These are phyloP conservation scores for Abramis brama DNA, from an alignment of 2,113 vertebrate species.

Conservation along the genomic window DNA sequence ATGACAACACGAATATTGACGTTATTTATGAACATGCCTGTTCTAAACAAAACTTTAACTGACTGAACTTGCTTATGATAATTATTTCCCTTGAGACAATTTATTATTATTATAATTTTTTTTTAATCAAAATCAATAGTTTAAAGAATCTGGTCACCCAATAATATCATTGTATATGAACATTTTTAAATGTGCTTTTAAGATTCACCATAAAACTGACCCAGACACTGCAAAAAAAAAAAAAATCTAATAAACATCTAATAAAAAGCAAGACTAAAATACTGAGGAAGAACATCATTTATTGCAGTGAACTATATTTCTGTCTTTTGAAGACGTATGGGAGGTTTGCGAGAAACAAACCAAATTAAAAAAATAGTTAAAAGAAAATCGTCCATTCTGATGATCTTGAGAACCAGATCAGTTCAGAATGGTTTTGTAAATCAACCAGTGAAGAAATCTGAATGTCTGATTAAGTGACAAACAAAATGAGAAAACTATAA, in stretches of 20 bases:
- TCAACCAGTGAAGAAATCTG: too few species aligned
- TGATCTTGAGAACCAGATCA: not conserved
- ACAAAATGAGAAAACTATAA: not conserved
- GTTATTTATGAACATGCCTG: too few species aligned
- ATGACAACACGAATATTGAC: too few species aligned
- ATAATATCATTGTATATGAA: not conserved
- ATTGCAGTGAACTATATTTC: too few species aligned
- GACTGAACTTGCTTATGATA: not conserved
- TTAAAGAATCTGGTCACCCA: not conserved
- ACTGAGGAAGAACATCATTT: too few species aligned
- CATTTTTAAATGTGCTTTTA: not conserved
- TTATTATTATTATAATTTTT: not conserved
- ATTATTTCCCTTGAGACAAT: not conserved
- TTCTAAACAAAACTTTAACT: not conserved
- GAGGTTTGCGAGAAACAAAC: not conserved
- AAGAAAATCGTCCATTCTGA: not conserved
- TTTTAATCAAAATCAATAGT: not conserved
- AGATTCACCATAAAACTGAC: not conserved
- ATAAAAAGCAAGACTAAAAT: too few species aligned
- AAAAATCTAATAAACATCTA: too few species aligned
- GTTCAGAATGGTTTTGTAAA: not conserved
- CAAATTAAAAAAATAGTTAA: not conserved
- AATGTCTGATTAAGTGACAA: not conserved
- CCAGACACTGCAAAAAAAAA: not conserved
- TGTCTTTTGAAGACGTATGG: not conserved